These are phyloP conservation scores for Cyanoramphus novaezelandiae DNA, from an alignment of 2,113 vertebrate species.

Conservation along the genomic window DNA sequence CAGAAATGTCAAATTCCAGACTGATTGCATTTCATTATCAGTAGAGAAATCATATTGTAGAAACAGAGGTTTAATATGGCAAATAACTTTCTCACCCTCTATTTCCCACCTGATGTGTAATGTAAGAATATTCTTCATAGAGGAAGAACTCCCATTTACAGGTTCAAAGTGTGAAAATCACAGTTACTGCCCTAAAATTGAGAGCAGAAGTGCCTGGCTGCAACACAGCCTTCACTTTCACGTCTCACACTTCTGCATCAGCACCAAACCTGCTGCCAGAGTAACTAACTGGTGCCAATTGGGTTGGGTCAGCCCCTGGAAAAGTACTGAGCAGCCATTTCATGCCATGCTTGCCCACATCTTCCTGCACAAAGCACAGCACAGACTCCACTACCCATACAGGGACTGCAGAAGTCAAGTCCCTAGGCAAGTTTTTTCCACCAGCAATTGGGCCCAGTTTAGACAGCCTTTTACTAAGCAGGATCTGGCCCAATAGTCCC, in stretches of 20 bases:
- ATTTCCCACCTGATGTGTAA: not conserved
- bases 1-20: not conserved
- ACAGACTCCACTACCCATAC: not conserved
- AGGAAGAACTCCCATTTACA: not conserved
- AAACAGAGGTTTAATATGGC: not conserved
- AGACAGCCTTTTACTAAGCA: not conserved
- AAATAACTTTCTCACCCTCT: not conserved
- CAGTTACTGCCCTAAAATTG: not conserved
- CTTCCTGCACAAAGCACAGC: not conserved
- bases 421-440: not conserved
- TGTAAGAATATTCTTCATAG: not conserved
- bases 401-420: not conserved
- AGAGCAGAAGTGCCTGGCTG: not conserved
- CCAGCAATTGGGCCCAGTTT: not conserved
- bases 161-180: not conserved
- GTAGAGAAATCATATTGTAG: not conserved
- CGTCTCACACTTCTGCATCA: not conserved
- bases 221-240: not conserved
- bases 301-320: not conserved
- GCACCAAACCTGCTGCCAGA: not conserved
- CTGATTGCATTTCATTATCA: not conserved
- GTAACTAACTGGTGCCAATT: not conserved
- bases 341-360: not conserved
- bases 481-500: not conserved
- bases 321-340: not conserved